Percentiles rank a stretch among this genome's conserved stretches.
These are phyloP conservation scores for Aquatica leii DNA, from an alignment of 2,888 invertebrate species.

Conservation along the genomic window DNA sequence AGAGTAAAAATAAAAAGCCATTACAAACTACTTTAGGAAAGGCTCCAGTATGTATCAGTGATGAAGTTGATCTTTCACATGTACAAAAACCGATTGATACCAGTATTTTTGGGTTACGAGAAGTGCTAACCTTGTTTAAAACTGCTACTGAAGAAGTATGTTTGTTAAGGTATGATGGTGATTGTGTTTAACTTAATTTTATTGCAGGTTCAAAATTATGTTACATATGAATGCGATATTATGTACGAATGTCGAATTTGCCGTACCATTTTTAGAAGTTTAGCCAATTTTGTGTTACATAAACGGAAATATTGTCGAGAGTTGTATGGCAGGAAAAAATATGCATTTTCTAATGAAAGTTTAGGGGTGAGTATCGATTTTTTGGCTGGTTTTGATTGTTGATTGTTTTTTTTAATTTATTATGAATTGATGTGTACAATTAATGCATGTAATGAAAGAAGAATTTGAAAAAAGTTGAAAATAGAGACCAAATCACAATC, in stretches of 20 bases:
- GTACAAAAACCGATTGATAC: constrained; percentile 71
- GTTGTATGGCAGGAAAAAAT: constrained; percentile 56
- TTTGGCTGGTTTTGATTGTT: too few species aligned
- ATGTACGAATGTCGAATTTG: constrained; percentile 91
- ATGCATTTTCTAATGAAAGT: not conserved
- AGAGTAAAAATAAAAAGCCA: constrained; percentile 49
- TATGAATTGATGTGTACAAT: too few species aligned
- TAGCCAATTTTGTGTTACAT: constrained; percentile 89
- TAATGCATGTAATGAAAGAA: too few species aligned
- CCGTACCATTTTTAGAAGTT: constrained; percentile 83
- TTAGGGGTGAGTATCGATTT: not conserved
- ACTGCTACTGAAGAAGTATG: constrained; percentile 79
- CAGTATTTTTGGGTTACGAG: constrained; percentile 73
- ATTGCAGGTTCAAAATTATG: constrained; percentile 78
- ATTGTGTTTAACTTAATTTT: too few species aligned
- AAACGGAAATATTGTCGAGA: constrained; percentile 83
- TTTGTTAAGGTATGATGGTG: too few species aligned
- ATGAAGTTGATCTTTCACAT: constrained; percentile 58
- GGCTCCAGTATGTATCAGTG: constrained; percentile 42
- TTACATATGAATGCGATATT: constrained; percentile 86
- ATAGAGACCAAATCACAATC: too few species aligned
- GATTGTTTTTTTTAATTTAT: too few species aligned
- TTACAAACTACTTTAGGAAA: constrained; percentile 54
- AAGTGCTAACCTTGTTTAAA: constrained; percentile 76
- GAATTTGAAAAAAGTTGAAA: too few species aligned